phyloP scores from a whole-genome alignment of 2,888 invertebrate genomes.

The Agonum fuliginosum region DNA sequence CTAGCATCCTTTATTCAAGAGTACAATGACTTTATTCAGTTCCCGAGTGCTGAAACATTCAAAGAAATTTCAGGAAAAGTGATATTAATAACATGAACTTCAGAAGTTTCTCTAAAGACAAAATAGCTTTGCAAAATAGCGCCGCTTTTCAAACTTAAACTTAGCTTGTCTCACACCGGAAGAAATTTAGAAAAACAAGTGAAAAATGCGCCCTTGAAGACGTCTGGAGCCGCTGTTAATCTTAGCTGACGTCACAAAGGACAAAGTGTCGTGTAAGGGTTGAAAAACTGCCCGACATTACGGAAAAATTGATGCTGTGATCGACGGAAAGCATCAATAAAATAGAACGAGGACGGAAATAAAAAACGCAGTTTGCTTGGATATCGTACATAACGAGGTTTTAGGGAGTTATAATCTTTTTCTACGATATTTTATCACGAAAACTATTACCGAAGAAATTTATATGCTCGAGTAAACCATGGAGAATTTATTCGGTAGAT shows the following conservation, averaged over 20 bases:
- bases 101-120: constrained; percentile 89
- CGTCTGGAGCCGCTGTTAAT: constrained; percentile 67
- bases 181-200: constrained; percentile 80
- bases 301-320: constrained; percentile 23
- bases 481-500: too few relatives aligned
- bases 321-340: not conserved
- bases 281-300: constrained; percentile 66
- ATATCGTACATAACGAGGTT: too few relatives aligned
- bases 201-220: constrained; percentile 74
- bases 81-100: constrained; percentile 86
- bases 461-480: too few relatives aligned
- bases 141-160: constrained; percentile 85
- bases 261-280: constrained; percentile 66
- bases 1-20: not conserved
- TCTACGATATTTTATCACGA: too few relatives aligned
- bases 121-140: constrained; percentile 91
- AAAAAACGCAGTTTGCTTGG: not conserved
- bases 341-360: not conserved
- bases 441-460: too few relatives aligned
- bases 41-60: not conserved
- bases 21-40: constrained; percentile 5
- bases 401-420: too few relatives aligned
- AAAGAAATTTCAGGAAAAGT: constrained; percentile 81
- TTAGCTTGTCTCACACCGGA: constrained; percentile 82
- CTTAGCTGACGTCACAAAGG: constrained; percentile 68